phyloP scores from a whole-genome alignment of 2,113 vertebrate species.

The Eptesicus fuscus region DNA sequence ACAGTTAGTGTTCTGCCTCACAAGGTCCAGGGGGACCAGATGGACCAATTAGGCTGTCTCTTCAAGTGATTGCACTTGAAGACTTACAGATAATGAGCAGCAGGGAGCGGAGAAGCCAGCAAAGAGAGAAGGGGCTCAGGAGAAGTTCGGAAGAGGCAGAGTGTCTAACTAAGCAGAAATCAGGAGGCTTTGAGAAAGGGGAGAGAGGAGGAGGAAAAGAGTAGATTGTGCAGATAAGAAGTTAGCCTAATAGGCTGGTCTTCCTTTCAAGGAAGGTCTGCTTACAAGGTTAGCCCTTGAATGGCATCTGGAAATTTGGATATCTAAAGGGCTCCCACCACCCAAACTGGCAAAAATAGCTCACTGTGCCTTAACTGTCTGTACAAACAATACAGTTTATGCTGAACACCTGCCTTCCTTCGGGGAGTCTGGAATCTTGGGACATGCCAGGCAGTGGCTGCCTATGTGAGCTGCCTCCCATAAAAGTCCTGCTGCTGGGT shows the following conservation, averaged over 20 bases:
- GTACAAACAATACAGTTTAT: background rate
- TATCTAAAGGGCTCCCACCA: background rate
- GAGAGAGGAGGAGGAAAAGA: accelerated
- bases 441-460: background rate
- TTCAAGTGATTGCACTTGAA: background rate
- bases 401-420: background rate
- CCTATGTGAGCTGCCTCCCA: background rate
- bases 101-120: background rate
- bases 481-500: background rate
- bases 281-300: background rate
- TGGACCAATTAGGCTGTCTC: background rate
- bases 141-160: background rate
- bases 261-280: background rate
- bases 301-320: background rate
- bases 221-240: background rate
- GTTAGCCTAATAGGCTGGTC: background rate
- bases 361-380: background rate
- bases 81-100: background rate
- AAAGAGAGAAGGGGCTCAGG: background rate
- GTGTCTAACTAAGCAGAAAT: background rate
- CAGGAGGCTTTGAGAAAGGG: background rate
- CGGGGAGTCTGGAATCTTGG: background rate
- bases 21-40: background rate
- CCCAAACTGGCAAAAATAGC: background rate
- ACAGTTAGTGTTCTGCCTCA: background rate